Conservation (phyloP, 2,113 vertebrate species). For the Actenoides lindsayi region DNA sequence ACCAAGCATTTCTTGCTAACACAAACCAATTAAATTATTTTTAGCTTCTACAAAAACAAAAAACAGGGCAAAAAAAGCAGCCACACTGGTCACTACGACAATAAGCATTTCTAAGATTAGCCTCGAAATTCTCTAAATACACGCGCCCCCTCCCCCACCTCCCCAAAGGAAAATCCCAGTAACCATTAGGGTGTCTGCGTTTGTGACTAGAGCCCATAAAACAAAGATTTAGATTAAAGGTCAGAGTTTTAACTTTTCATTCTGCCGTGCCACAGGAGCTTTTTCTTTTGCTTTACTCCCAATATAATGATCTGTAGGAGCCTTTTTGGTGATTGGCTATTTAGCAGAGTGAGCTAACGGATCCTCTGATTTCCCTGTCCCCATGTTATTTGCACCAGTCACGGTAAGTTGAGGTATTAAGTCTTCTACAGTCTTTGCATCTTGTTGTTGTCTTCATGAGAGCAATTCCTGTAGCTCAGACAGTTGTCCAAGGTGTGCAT, state of each 20-base stretch:
- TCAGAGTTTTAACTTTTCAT: neutral
- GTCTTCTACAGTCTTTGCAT: neutral
- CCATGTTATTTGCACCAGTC: neutral
- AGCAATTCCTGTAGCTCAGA: neutral
- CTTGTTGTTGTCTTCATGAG: neutral
- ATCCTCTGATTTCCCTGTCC: neutral
- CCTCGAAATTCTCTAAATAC: conserved; percentile 70
- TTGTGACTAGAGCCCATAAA: conserved; percentile 61
- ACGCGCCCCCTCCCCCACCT: neutral
- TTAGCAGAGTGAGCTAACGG: neutral
- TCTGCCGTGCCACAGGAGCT: neutral
- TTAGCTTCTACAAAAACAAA: conserved; percentile 50
- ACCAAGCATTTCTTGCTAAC: conserved; percentile 59
- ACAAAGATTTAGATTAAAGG: conserved; percentile 8
- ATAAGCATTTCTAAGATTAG: conserved; percentile 78
- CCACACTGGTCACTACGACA: conserved; percentile 68
- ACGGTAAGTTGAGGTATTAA: neutral
- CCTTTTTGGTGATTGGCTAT: neutral
- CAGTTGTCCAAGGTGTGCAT: neutral
- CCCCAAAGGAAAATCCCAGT: conserved; percentile 59
- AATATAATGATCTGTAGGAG: neutral
- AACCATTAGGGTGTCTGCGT: conserved; percentile 60
- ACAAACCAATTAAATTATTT: conserved; percentile 68
- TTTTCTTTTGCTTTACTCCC: neutral
- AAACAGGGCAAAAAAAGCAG: conserved; percentile 41